Base-by-base conservation (phyloP, 2,113 vertebrate genomes). In the Ranitomeya variabilis region DNA sequence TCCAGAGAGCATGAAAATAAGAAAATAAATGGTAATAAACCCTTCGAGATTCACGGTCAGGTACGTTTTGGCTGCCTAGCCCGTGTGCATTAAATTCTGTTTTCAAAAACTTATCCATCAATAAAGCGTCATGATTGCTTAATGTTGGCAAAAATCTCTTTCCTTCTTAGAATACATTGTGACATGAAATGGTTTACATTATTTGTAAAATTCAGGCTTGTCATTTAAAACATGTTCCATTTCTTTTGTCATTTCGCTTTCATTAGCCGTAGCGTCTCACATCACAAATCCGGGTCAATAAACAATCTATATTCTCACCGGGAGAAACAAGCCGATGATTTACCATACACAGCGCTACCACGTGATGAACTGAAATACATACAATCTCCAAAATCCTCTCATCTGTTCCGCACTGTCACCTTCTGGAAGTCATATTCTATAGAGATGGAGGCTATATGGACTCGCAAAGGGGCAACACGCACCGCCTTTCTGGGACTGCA, bases 221-320 rank as follows among this genome's bases (percentile, higher is more conserved):
- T 86, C 57, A 52, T 78, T 78, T 86, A 62, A 51, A 78, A 54
- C 81, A 67, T 77, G 85, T 78, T 71, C 69, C 73, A 86, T 77
- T 51, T 60, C 85, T 77, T 45, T 64, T 78, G 21, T 62, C 15
- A 86, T 86, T 78, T 78, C 57, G 54, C 55, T 51, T 77, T 71
- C 73, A 86, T 86, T 78, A 78, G 85, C 57, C 21, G 4, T 64
- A 37, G 37, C 76, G 60, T 86, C 85, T 78, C 85, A 86, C 85
- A 62, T 78, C 59, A 54, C 71, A 60, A 69, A 67, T 66, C 81
- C 64, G n/a, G 45, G 81, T 83, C 81, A 83, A 83, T 83, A 83
- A 19, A 69, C 62, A 83, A 83, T 83, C 62, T 83, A 83, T 67
- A 83, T 54, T 83, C 81, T 54, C 37, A 54, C 31, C n/a, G 19